A percentile compares a stretch with the other conserved stretches of the same genome.
Conservation (phyloP, 2,888 invertebrate species). For the Agriopis aurantiaria region DNA sequence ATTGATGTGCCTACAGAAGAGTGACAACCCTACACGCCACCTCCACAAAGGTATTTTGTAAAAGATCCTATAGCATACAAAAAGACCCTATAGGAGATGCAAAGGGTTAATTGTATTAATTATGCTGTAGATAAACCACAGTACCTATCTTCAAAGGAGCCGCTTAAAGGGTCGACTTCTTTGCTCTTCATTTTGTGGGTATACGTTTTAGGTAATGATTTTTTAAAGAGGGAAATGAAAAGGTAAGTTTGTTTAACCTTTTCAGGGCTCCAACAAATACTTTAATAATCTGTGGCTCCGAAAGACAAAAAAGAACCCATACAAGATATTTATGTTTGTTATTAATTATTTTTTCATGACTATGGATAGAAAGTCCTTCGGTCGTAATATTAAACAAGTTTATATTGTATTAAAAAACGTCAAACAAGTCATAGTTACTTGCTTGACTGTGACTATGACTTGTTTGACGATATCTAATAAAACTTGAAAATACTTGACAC, state of each 20-base stretch:
- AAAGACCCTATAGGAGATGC: slow-evolving; percentile 38
- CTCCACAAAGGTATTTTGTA: slow-evolving; percentile 29
- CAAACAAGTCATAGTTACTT: too few species aligned
- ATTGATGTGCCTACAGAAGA: too few species aligned
- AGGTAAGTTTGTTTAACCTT: slow-evolving; percentile 5
- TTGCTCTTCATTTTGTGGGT: slow-evolving; percentile 26
- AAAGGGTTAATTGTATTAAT: slow-evolving; percentile 41
- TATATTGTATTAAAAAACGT: too few species aligned
- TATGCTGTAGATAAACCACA: slow-evolving; percentile 38
- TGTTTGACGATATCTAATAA: too few species aligned
- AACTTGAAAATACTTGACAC: too few species aligned
- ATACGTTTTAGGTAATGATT: slow-evolving; percentile 13
- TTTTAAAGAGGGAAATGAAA: slow-evolving; percentile 9
- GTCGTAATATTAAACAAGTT: too few species aligned
- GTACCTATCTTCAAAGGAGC: slow-evolving; percentile 30
- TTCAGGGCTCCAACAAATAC: not conserved
- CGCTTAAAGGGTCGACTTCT: slow-evolving; percentile 18
- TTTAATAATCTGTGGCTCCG: too few species aligned
- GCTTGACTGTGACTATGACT: too few species aligned
- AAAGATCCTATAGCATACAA: slow-evolving; percentile 36
- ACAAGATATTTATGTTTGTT: too few species aligned
- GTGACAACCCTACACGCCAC: slow-evolving; percentile 17
- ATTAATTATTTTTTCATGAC: too few species aligned
- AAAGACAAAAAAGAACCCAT: too few species aligned
- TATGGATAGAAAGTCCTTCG: too few species aligned